Evolutionary conservation across 2,113 vertebrate genomes (phyloP), one percentile per base, ranked within the genome.

Genomic region (Catagonus wagneri): DNA sequence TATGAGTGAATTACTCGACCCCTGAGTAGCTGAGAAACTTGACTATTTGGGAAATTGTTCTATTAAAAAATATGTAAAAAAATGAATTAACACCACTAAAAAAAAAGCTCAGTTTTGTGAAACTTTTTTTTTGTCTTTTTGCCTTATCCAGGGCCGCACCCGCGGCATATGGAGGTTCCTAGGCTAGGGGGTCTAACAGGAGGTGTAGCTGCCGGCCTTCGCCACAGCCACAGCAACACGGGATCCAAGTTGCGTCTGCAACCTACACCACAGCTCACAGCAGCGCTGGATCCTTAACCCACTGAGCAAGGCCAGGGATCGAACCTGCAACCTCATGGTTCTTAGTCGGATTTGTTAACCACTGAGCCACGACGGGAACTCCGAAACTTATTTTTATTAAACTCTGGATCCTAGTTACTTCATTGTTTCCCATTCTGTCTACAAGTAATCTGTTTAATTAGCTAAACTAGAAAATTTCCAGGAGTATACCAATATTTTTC

Each of bases 51-150:
- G 52, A 94, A 96, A 71, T 7, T 0, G 15, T 66, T 58, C 25
- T 56, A 76, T 17, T 4, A 61, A 36, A 89, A 56, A 32, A 96
- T 83, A 58, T 83, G 75, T 80, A 92, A 32, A 80, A 91, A 92
- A 85, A 60, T 5, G 3, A 63, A 78, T 90, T 68, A 95, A 78
- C 2, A 3, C 6, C 36, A 1, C 11, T 50, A 32, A 83, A 65
- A 89, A 83, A 89, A 81, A 74, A 65, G 7, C n/a, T 93, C 50
- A 36, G 11, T 87, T 90, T 76, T 54, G 6, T 68, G 23, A 66
- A 93, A 54, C 19, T 44, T 81, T 29, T 29, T 80, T 65, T 93
- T 69, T n/a, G n/a, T n/a, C n/a, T n/a, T n/a, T n/a, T n/a, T n/a
- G n/a, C n/a, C n/a, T n/a, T n/a, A n/a, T n/a, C n/a, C n/a, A n/a